Conservation (phyloP, 1,140 invertebrate genomes). For the Myzus persicae region DNA sequence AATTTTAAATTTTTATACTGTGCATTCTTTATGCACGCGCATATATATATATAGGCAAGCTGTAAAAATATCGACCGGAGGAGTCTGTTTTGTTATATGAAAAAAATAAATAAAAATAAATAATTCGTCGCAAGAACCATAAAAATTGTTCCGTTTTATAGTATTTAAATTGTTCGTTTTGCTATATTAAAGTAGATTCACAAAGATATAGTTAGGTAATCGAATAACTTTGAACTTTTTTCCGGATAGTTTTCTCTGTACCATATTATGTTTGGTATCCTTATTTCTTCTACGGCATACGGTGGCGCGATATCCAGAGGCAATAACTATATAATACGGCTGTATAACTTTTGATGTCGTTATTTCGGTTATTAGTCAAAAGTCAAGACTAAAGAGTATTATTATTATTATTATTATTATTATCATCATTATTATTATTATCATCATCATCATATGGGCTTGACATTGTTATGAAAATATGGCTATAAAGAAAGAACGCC, state of each 20-base stretch:
- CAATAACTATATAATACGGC: slow-evolving; percentile 1
- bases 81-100: neutral
- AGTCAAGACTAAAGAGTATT: slow-evolving; percentile 9
- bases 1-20: neutral
- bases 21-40: neutral
- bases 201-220: neutral
- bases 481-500: neutral
- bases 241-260: neutral
- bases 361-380: slow-evolving; percentile 4
- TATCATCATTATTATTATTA: neutral
- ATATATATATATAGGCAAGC: neutral
- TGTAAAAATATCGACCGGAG: neutral
- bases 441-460: neutral
- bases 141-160: neutral
- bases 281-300: neutral
- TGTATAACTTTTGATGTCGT: slow-evolving; percentile 2
- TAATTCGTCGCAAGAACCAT: neutral
- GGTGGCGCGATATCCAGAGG: neutral
- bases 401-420: slow-evolving; percentile 1
- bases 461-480: slow-evolving; percentile 15
- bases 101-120: neutral
- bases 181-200: neutral
- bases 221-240: slow-evolving; percentile 12
- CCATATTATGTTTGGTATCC: neutral
- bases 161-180: slow-evolving; percentile 5